phyloP scores from a whole-genome alignment of 2,113 vertebrate species.

The Galeopterus variegatus region DNA sequence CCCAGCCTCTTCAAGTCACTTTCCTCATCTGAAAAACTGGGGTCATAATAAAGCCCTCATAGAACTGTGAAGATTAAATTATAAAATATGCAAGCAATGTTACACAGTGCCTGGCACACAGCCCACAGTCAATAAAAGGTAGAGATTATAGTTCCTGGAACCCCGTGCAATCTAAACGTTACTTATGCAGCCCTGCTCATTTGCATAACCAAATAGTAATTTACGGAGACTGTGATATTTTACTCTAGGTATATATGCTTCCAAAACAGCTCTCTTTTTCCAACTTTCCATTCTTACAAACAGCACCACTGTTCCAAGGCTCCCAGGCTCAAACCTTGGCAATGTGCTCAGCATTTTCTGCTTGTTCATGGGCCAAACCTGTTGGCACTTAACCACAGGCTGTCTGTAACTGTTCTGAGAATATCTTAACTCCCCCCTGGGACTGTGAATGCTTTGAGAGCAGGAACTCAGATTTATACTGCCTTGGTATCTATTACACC shows the following conservation, averaged over 20 bases:
- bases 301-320: constrained; percentile 48
- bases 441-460: constrained; percentile 39
- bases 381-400: constrained; percentile 54
- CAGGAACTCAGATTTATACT: constrained; percentile 34
- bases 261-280: constrained; percentile 47
- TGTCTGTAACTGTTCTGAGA: constrained; percentile 54
- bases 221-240: constrained; percentile 72
- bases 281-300: constrained; percentile 78
- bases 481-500: constrained; percentile 18
- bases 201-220: constrained; percentile 68
- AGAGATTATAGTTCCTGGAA: constrained; percentile 58
- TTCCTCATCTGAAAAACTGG: constrained; percentile 48
- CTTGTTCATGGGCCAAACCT: constrained; percentile 66
- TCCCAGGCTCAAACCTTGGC: constrained; percentile 70
- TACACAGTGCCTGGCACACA: constrained; percentile 3
- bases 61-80: constrained; percentile 52
- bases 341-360: constrained; percentile 49
- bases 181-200: constrained; percentile 39
- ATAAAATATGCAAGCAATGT: constrained; percentile 11
- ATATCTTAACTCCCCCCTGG: constrained; percentile 57
- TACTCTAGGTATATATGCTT: constrained; percentile 70
- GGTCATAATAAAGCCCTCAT: neutral
- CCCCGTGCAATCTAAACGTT: constrained; percentile 29
- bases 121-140: constrained; percentile 63
- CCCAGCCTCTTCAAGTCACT: constrained; percentile 9